Evolutionary conservation across 2,113 vertebrate genomes (phyloP).

Genomic region (Falco punctatus): DNA sequence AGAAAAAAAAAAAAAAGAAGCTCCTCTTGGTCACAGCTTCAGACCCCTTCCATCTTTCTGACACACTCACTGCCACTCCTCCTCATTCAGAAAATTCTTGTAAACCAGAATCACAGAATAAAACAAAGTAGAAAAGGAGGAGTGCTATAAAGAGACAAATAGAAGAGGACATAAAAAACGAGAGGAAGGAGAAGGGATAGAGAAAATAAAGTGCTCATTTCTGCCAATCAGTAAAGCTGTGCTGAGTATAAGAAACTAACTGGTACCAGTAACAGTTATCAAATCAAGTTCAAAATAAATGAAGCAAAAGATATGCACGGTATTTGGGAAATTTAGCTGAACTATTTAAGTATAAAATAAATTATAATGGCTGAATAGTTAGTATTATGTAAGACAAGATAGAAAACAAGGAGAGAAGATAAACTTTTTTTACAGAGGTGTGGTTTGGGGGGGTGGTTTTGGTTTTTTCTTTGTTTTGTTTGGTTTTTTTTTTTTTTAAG

Average conservation of each 20-base stretch:
- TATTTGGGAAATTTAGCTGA: neutral
- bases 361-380: neutral
- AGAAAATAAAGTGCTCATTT: neutral
- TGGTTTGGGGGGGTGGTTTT: neutral
- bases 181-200: neutral
- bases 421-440: neutral
- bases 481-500: neutral
- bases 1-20: neutral
- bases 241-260: neutral
- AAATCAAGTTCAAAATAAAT: neutral
- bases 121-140: neutral
- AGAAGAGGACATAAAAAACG: neutral
- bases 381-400: neutral
- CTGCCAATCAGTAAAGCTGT: neutral
- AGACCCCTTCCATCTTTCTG: neutral
- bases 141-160: neutral
- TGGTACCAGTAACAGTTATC: neutral
- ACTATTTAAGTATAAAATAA: neutral
- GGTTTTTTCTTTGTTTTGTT: neutral
- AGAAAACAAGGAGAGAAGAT: neutral
- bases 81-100: neutral
- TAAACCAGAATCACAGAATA: neutral
- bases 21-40: neutral
- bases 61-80: neutral
- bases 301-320: neutral